A percentile compares a stretch with the other conserved stretches of the same genome.
Conservation (phyloP, 2,888 invertebrate species). For the Xanthorhoe designata region DNA sequence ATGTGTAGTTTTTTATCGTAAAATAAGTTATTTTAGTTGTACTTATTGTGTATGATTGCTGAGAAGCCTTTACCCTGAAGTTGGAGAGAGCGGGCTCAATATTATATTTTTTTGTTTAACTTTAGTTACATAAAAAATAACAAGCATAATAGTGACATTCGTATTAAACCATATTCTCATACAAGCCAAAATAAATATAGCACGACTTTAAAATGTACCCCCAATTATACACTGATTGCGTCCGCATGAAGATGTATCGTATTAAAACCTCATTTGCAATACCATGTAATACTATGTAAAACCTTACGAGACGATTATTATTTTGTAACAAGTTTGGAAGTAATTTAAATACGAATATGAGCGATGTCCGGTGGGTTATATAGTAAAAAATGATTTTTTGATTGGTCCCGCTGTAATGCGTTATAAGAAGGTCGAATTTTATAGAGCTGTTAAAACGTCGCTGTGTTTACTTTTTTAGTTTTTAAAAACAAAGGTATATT, state of each 20-base stretch:
- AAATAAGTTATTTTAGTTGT: no score
- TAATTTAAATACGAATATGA: slow-evolving; percentile 74
- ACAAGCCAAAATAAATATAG: background rate
- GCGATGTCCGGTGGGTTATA: slow-evolving; percentile 80
- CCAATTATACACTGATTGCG: slow-evolving; percentile 14
- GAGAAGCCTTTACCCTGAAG: no score
- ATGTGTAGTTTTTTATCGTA: no score
- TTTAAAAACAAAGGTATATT: no score
- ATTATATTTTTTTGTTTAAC: no score
- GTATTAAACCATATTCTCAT: no score
- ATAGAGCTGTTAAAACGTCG: slow-evolving; percentile 59
- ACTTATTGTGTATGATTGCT: no score
- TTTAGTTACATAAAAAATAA: no score
- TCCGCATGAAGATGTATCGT: slow-evolving; percentile 33
- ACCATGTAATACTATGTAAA: slow-evolving; percentile 34
- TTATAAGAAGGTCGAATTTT: slow-evolving; percentile 56
- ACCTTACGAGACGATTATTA: slow-evolving; percentile 53
- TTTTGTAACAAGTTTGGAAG: slow-evolving; percentile 66
- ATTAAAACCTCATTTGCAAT: slow-evolving; percentile 47
- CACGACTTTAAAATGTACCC: slow-evolving; percentile 2
- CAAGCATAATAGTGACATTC: no score
- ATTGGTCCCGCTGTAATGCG: slow-evolving; percentile 79
- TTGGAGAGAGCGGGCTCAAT: no score
- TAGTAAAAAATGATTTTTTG: slow-evolving; percentile 85
- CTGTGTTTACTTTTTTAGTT: no score